Percentiles rank a stretch among this genome's conserved stretches.
Conservation (phyloP, 2,888 invertebrate species). For the Eristalis tenax region DNA sequence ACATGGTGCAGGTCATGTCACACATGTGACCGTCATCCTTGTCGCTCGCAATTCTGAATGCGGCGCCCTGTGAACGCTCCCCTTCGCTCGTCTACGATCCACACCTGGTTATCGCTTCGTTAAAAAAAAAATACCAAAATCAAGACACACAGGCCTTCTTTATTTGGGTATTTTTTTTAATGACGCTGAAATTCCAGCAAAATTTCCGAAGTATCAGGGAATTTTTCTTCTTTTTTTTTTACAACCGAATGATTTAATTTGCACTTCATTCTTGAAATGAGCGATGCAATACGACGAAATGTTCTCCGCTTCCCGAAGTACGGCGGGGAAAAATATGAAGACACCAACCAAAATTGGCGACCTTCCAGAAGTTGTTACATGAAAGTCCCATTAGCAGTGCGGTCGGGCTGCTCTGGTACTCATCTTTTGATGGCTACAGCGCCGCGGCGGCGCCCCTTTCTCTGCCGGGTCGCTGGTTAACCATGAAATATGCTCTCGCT, state of each 20-base stretch:
- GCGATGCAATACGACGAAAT: conserved; percentile 20
- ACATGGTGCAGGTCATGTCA: too few species aligned
- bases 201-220: background rate
- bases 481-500: conserved; percentile 56
- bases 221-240: background rate
- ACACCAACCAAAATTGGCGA: background rate
- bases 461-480: conserved; percentile 29
- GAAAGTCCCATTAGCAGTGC: conserved; percentile 57
- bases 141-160: background rate
- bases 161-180: too few species aligned
- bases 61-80: background rate
- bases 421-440: conserved; percentile 21
- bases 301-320: background rate
- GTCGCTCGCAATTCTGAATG: too few species aligned
- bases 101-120: background rate
- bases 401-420: background rate
- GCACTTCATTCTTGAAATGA: conserved; percentile 52
- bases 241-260: conserved; percentile 43
- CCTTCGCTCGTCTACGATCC: background rate
- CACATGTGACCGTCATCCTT: too few species aligned
- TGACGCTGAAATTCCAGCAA: background rate
- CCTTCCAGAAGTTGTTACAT: conserved; percentile 47
- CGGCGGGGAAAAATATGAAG: background rate
- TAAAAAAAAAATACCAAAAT: background rate
- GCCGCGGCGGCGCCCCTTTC: background rate